Evolutionary conservation across 1,140 invertebrate genomes (phyloP).

Genomic region (Tetraneura akinire): DNA sequence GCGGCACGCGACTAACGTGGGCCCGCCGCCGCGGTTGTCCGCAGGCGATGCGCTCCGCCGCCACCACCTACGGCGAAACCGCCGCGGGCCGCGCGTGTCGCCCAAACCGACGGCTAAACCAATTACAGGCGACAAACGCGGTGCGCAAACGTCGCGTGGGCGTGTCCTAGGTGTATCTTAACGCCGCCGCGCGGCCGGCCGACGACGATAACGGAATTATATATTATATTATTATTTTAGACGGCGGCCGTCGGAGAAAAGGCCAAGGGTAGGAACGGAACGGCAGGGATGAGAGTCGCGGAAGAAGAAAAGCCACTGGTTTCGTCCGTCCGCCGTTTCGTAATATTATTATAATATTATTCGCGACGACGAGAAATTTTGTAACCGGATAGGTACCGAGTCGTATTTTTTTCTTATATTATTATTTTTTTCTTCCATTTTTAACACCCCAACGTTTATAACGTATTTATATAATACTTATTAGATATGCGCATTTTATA

Average conservation of each 20-base stretch:
- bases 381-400: too few relatives aligned
- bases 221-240: too few relatives aligned
- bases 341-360: too few relatives aligned
- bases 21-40: not conserved
- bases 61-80: not conserved
- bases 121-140: conserved; percentile 39
- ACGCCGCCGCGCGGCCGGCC: not conserved
- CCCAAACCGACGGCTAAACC: conserved; percentile 46
- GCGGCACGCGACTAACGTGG: conserved; percentile 44
- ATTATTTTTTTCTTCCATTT: too few relatives aligned
- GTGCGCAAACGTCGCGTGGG: conserved; percentile 43
- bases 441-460: too few relatives aligned
- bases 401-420: too few relatives aligned
- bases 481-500: too few relatives aligned
- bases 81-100: conserved; percentile 22
- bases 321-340: too few relatives aligned
- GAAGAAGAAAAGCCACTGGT: too few relatives aligned
- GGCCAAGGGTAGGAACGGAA: not conserved
- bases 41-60: not conserved
- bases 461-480: too few relatives aligned
- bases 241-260: not conserved
- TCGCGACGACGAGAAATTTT: too few relatives aligned
- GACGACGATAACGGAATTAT: not conserved
- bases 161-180: conserved; percentile 10
- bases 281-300: too few relatives aligned